Percentiles rank a stretch among this genome's conserved stretches.
Conservation (phyloP, 2,113 vertebrate species). For the Noturus placidus region DNA sequence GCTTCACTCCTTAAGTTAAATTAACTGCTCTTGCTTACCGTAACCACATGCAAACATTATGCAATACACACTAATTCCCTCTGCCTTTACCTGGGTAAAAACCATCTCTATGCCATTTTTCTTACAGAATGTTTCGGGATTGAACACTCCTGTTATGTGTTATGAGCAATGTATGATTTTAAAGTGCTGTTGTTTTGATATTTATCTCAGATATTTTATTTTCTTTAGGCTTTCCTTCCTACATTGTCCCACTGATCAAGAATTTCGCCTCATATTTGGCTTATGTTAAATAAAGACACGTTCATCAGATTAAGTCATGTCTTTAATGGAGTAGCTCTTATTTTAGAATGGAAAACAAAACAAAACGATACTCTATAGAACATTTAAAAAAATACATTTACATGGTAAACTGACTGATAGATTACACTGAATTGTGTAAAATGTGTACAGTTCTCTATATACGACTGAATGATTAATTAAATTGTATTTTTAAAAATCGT, state of each 20-base stretch:
- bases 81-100: constrained; percentile 23
- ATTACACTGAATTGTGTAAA: constrained; percentile 63
- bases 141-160: too few species aligned
- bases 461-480: constrained; percentile 72
- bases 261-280: constrained; percentile 47
- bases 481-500: constrained; percentile 71
- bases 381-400: neutral
- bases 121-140: constrained; percentile 39
- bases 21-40: constrained; percentile 46
- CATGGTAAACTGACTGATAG: constrained; percentile 51
- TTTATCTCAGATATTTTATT: constrained; percentile 75
- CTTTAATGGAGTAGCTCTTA: constrained; percentile 17
- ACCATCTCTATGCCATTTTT: constrained; percentile 52
- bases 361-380: constrained; percentile 4
- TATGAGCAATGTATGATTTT: constrained; percentile 68
- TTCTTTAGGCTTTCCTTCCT: constrained; percentile 60
- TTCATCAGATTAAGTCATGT: constrained; percentile 44
- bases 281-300: constrained; percentile 58
- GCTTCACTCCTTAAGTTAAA: constrained; percentile 74
- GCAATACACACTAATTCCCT: constrained; percentile 18
- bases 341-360: constrained; percentile 52
- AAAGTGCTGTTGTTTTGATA: constrained; percentile 74
- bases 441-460: constrained; percentile 76
- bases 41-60: constrained; percentile 23
- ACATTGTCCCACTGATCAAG: constrained; percentile 63